Percentiles rank a stretch among this genome's conserved stretches.
phyloP scores from a whole-genome alignment of 2,888 invertebrate genomes.

The Acronicta aceris region DNA sequence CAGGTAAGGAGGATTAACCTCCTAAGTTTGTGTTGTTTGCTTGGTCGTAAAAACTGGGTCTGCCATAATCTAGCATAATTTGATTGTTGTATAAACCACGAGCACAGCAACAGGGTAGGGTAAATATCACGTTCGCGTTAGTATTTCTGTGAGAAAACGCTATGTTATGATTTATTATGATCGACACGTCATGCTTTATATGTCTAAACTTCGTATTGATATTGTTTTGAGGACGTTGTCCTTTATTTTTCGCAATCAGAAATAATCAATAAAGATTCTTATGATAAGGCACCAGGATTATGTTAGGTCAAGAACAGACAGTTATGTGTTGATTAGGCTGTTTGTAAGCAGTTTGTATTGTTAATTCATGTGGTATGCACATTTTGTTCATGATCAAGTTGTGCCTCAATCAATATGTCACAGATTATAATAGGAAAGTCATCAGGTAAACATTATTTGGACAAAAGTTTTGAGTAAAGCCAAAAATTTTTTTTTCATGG shows the following conservation, averaged over 20 bases:
- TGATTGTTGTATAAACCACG: slow-evolving; percentile 65
- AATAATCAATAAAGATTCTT: slow-evolving; percentile 55
- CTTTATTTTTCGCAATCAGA: slow-evolving; percentile 31
- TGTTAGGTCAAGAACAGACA: slow-evolving; percentile 43
- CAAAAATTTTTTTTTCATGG: not conserved
- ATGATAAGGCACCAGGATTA: slow-evolving; percentile 35
- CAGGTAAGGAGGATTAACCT: slow-evolving; percentile 71
- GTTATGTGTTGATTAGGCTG: slow-evolving; percentile 16
- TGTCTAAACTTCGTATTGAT: slow-evolving; percentile 37
- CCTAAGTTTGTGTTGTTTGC: slow-evolving; percentile 71
- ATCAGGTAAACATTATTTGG: slow-evolving; percentile 23
- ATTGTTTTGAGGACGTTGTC: slow-evolving; percentile 39
- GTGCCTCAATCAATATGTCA: slow-evolving; percentile 31
- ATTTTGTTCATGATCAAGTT: slow-evolving; percentile 34
- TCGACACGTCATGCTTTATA: slow-evolving; percentile 47
- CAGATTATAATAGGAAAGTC: slow-evolving; percentile 3
- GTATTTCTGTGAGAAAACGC: slow-evolving; percentile 38
- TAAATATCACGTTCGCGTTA: slow-evolving; percentile 46
- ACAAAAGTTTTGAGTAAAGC: not conserved
- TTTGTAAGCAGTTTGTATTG: slow-evolving; percentile 32
- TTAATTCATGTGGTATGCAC: slow-evolving; percentile 5
- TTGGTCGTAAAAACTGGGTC: slow-evolving; percentile 66
- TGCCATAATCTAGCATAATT: slow-evolving; percentile 65
- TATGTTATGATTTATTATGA: slow-evolving; percentile 28
- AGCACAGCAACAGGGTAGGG: slow-evolving; percentile 61